Conservation (phyloP, 2,797 vertebrate genomes). For the Pseudomugil gertrudae region DNA sequence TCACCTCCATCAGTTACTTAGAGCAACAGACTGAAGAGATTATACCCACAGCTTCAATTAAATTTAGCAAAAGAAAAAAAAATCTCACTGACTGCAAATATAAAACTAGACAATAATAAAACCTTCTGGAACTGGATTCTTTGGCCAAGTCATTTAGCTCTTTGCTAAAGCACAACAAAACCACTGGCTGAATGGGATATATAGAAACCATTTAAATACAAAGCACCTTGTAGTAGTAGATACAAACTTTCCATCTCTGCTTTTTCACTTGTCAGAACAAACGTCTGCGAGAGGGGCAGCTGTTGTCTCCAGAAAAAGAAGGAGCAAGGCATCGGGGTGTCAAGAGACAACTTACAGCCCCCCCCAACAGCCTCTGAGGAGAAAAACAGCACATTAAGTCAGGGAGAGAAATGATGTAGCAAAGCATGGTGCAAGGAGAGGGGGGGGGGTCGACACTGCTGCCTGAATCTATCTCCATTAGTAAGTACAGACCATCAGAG, state of each 20-base stretch:
- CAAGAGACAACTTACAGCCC: slow-evolving; percentile 73
- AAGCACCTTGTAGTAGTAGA: slow-evolving; percentile 65
- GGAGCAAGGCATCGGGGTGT: slow-evolving; percentile 30
- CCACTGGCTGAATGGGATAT: slow-evolving; percentile 55
- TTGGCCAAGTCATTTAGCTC: slow-evolving; percentile 3
- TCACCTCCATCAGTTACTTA: slow-evolving; percentile 61
- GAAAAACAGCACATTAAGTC: slow-evolving; percentile 69
- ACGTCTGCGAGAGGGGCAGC: slow-evolving; percentile 59
- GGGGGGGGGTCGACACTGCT: slow-evolving; percentile 22
- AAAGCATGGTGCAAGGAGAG: slow-evolving; percentile 21
- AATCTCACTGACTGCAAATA: slow-evolving; percentile 14
- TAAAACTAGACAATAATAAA: slow-evolving; percentile 27
- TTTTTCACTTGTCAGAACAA: slow-evolving; percentile 62
- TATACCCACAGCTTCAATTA: slow-evolving; percentile 44
- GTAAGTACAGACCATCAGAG: slow-evolving; percentile 63
- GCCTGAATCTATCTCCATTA: slow-evolving; percentile 79
- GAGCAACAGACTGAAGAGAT: slow-evolving; percentile 54
- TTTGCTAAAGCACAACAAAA: slow-evolving; percentile 58
- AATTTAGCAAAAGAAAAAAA: slow-evolving; percentile 13
- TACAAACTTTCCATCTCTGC: slow-evolving; percentile 72
- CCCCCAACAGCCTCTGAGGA: slow-evolving; percentile 60
- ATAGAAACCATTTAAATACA: slow-evolving; percentile 69
- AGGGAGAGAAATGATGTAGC: slow-evolving; percentile 68
- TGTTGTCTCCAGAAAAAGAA: slow-evolving; percentile 59
- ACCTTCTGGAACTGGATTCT: background rate